Evolutionary conservation across 2,797 vertebrate species (phyloP).

Genomic region (Yasuhikotakia modesta): DNA sequence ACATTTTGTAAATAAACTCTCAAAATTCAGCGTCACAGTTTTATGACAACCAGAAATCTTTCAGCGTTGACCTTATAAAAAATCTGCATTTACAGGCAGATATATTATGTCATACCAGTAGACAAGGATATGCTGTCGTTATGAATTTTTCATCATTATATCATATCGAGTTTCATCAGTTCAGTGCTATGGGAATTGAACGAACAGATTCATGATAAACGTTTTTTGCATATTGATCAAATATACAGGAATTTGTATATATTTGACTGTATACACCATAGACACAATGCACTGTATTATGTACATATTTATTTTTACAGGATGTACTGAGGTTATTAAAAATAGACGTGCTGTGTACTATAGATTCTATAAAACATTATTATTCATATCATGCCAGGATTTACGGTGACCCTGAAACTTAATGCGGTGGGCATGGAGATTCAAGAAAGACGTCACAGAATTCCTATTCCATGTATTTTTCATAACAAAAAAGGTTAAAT

Average conservation of each 20-base stretch:
- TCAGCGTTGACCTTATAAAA: slow-evolving; percentile 49
- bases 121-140: slow-evolving; percentile 13
- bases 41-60: slow-evolving; percentile 27
- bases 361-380: background rate
- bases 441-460: background rate
- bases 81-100: slow-evolving; percentile 28
- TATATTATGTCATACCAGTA: slow-evolving; percentile 33
- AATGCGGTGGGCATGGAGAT: background rate
- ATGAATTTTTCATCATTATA: background rate
- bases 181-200: background rate
- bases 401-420: background rate
- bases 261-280: background rate
- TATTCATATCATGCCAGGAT: background rate
- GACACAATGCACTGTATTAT: background rate
- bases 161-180: background rate
- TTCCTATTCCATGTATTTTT: background rate
- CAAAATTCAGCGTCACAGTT: slow-evolving; percentile 14
- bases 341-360: background rate
- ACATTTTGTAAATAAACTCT: slow-evolving; percentile 43
- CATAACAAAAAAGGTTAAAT: background rate
- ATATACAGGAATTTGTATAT: background rate
- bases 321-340: background rate
- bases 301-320: background rate
- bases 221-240: background rate
- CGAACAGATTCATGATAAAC: background rate